These are phyloP conservation scores for Eupeodes luniger DNA, from an alignment of 2,888 invertebrate species.

Conservation along the genomic window DNA sequence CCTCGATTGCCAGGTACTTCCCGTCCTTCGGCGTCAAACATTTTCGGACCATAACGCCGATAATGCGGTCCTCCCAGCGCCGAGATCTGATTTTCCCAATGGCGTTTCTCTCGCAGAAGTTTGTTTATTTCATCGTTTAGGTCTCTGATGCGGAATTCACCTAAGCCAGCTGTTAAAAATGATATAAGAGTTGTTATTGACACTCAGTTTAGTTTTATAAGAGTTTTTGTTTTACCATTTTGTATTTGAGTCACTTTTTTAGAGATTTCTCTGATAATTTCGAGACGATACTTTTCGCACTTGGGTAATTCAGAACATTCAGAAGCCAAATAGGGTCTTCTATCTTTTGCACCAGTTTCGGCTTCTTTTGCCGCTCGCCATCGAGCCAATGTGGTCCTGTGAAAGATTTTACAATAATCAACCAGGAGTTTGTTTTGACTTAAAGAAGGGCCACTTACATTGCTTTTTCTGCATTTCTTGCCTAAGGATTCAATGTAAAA, in stretches of 20 bases:
- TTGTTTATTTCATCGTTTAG: constrained; percentile 99
- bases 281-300: constrained; percentile 98
- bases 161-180: constrained; percentile 92
- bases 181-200: background rate
- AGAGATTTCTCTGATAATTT: constrained; percentile 98
- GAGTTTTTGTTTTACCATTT: constrained; percentile 87
- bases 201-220: background rate
- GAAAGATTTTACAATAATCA: background rate
- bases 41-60: constrained; percentile 94
- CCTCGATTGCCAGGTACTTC: constrained; percentile 99
- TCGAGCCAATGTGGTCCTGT: constrained; percentile 96
- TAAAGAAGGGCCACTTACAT: constrained; percentile 89
- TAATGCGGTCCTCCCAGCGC: constrained; percentile 98
- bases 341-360: constrained; percentile 93
- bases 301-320: constrained; percentile 96
- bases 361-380: constrained; percentile 99
- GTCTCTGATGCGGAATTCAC: constrained; percentile 98
- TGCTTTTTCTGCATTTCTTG: constrained; percentile 98
- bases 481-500: constrained; percentile 86
- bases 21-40: constrained; percentile 96
- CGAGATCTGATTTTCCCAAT: constrained; percentile 99
- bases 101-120: constrained; percentile 95
- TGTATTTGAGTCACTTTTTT: constrained; percentile 99
- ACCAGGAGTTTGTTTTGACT: background rate
- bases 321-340: constrained; percentile 96